phyloP scores from a whole-genome alignment of 2,797 vertebrate genomes.

The Melanotaenia nigrans region DNA sequence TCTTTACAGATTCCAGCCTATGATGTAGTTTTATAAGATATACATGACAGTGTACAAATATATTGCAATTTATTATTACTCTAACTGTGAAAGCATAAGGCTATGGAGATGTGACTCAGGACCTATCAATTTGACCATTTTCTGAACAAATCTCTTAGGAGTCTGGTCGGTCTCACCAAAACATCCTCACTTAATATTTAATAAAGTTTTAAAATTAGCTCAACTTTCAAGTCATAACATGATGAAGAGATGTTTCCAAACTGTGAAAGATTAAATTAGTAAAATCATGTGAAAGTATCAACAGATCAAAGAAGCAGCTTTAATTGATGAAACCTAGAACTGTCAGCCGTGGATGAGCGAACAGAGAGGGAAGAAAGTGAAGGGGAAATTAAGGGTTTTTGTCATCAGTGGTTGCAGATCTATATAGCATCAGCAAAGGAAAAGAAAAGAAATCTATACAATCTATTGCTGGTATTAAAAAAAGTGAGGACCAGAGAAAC shows the following conservation, averaged over 20 bases:
- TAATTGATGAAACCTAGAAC: slow-evolving; percentile 68
- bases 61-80: slow-evolving; percentile 21
- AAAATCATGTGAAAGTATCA: slow-evolving; percentile 69
- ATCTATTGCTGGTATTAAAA: background rate
- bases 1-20: slow-evolving; percentile 5
- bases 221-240: slow-evolving; percentile 62
- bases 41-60: slow-evolving; percentile 6
- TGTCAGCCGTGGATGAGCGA: slow-evolving; percentile 75
- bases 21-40: background rate
- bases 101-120: slow-evolving; percentile 20
- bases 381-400: slow-evolving; percentile 46
- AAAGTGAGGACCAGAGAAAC: background rate
- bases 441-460: background rate
- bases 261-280: slow-evolving; percentile 70
- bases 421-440: slow-evolving; percentile 37
- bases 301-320: slow-evolving; percentile 69
- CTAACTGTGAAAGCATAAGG: slow-evolving; percentile 30
- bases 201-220: slow-evolving; percentile 61
- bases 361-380: slow-evolving; percentile 67
- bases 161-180: slow-evolving; percentile 32
- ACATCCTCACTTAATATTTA: slow-evolving; percentile 38
- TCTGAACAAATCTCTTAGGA: slow-evolving; percentile 26
- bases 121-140: slow-evolving; percentile 32
- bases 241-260: slow-evolving; percentile 64
- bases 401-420: background rate